Evolutionary conservation across 2,888 invertebrate species (phyloP), one percentile per base, ranked within the genome.

Genomic region (Trimorus sp.): DNA sequence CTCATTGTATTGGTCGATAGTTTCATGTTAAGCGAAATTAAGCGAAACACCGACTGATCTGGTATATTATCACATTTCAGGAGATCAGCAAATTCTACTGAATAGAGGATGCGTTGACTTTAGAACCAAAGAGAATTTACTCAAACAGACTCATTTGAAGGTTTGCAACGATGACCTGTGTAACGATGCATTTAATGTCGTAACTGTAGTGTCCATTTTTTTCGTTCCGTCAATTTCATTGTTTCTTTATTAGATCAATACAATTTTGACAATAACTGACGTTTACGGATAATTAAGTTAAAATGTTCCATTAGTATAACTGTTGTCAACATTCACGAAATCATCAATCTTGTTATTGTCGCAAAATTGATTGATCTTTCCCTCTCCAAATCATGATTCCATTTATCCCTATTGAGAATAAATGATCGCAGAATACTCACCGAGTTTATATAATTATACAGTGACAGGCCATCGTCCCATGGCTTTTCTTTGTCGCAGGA

Each of bases 401-500:
- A 26, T 26, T 26, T 26, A 26, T 26, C 26, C 26, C 26, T 3
- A 26, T 26, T 26, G 2, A 26, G 26, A 26, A 26, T 26, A 26
- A 26, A 1, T 26, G 4, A 3, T 26, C 26, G 12, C 58, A 51
- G 48, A 15, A 12, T 87, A 92, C 93, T 92, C 92, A 95, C 96
- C 45, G 95, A 93, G 90, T 95, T 95, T 84, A 96, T 94, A 89
- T 95, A 95, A 91, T 96, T 96, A 91, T 95, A 95, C 11, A 96
- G 92, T 0, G 95, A 94, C 53, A 95, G 92, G 8, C 97, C 97
- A 85, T 96, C 96, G 69, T 93, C 93, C 96, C 97, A 97, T 0
- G 96, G 95, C 56, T 94, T 92, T 83, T 96, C 97, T 4, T 93
- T 93, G 62, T 97, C 97, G 88, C 97, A 97, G 5, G 97, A 96